These are phyloP conservation scores for Ceratina australensis DNA, from an alignment of 1,140 invertebrate genomes.

Conservation along the genomic window DNA sequence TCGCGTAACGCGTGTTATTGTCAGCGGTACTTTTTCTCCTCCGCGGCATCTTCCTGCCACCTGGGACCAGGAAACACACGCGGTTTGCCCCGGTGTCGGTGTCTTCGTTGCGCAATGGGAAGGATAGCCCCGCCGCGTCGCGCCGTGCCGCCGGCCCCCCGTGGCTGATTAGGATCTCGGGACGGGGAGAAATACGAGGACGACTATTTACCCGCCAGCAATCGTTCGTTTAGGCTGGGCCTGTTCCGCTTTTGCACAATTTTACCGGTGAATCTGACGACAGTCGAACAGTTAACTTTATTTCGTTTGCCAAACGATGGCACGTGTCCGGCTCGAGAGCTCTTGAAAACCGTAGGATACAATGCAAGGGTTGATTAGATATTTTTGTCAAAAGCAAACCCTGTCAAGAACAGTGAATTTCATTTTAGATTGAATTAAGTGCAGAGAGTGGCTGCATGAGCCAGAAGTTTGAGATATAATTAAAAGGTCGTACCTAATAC, in stretches of 20 bases:
- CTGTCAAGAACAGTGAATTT: too few species aligned
- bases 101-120: constrained; percentile 45
- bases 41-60: constrained; percentile 24
- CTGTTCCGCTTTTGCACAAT: constrained; percentile 18
- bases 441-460: too few species aligned
- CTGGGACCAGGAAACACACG: constrained; percentile 47
- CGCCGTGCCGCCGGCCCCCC: too few species aligned
- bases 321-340: too few species aligned
- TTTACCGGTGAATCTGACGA: constrained; percentile 9
- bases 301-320: too few species aligned
- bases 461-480: too few species aligned
- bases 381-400: too few species aligned
- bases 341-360: too few species aligned
- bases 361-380: too few species aligned
- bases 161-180: constrained; percentile 28
- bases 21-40: constrained; percentile 14
- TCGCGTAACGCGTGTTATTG: constrained; percentile 46
- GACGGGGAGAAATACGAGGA: not conserved
- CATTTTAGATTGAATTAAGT: too few species aligned
- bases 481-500: too few species aligned
- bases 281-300: not conserved
- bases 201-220: constrained; percentile 1
- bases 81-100: too few species aligned
- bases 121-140: not conserved
- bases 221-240: constrained; percentile 20